These are phyloP conservation scores for Kryptolebias marmoratus DNA, from an alignment of 2,113 vertebrate species.

Conservation along the genomic window DNA sequence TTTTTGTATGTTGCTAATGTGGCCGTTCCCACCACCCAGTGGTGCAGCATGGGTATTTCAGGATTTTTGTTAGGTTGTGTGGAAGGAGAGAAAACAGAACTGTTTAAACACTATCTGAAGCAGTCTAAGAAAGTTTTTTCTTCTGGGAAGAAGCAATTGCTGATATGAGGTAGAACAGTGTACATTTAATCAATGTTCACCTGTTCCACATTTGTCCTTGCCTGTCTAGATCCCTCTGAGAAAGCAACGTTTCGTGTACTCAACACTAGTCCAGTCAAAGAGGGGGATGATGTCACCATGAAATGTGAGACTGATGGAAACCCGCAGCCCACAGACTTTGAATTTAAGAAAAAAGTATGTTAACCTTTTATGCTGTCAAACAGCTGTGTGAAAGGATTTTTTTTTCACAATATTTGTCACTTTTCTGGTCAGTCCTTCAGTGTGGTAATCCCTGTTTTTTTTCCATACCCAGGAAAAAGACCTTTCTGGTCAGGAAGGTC, in stretches of 20 bases:
- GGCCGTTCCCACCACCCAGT: too few species aligned
- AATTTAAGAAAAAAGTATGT: constrained; percentile 76
- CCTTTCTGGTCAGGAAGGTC: accelerated
- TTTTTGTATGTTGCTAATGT: too few species aligned
- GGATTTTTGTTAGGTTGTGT: too few species aligned
- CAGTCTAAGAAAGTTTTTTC: constrained; percentile 9
- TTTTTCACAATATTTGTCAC: background rate
- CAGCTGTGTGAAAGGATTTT: background rate
- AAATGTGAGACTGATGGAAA: constrained; percentile 85
- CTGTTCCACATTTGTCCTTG: constrained; percentile 39
- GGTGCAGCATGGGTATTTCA: too few species aligned
- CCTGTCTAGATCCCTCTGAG: constrained; percentile 84
- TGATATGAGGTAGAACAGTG: constrained; percentile 10
- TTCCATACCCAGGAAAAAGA: background rate
- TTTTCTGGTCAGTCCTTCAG: background rate
- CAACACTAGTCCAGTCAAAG: constrained; percentile 78
- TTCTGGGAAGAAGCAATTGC: constrained; percentile 3
- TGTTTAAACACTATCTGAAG: background rate
- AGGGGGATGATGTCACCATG: constrained; percentile 85
- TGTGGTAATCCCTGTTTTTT: background rate
- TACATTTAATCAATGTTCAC: constrained; percentile 29
- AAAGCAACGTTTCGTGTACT: constrained; percentile 76
- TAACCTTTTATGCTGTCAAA: background rate
- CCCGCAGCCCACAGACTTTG: constrained; percentile 79
- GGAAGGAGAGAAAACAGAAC: too few species aligned